Evolutionary conservation across 2,797 vertebrate species (phyloP), one percentile per base, ranked within the genome.

Genomic region (Allobates femoralis): DNA sequence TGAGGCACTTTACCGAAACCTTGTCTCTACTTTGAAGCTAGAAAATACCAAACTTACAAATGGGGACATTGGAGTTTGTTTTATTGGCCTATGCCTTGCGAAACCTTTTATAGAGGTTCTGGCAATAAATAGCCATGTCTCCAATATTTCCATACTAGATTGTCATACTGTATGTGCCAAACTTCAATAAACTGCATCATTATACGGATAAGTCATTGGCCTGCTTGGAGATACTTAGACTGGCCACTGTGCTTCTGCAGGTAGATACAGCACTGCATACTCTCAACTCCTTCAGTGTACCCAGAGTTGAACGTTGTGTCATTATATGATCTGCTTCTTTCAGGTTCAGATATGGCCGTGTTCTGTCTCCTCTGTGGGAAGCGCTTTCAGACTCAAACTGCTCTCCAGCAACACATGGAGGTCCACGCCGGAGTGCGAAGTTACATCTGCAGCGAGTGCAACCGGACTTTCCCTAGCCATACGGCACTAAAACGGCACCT

Each of bases 311-410:
- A 10, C 10, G 12, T 0, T 58, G 10, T 58, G 23, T 56, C 69
- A 21, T n/a, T 15, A 21, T 18, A 5, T 16, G 15, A n/a, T 58
- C 12, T 60, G 3, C 21, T 64, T 81, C 19, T 88, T 81, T 18
- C 93, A 99, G 98, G 97, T 92, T 96, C 97, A 3, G 98, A 99
- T 95, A 98, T 99, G 98, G 98, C 98, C 0, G 96, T 99, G 90
- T 99, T 99, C 96, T 99, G 98, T 95, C 96, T 99, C 92, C 96
- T 99, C 90, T 99, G 98, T 2, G 98, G 98, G 86, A 99, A 99
- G 93, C 97, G 98, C 56, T 99, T 99, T 93, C 98, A 98, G 95
- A 97, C 98, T 0, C 98, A 99, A 95, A 97, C 97, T n/a, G 97
- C 97, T 23, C 95, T 99, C 91, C 98, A 99, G 94, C 97, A 99